Conservation (phyloP, 2,113 vertebrate species). For the Hucho hucho region DNA sequence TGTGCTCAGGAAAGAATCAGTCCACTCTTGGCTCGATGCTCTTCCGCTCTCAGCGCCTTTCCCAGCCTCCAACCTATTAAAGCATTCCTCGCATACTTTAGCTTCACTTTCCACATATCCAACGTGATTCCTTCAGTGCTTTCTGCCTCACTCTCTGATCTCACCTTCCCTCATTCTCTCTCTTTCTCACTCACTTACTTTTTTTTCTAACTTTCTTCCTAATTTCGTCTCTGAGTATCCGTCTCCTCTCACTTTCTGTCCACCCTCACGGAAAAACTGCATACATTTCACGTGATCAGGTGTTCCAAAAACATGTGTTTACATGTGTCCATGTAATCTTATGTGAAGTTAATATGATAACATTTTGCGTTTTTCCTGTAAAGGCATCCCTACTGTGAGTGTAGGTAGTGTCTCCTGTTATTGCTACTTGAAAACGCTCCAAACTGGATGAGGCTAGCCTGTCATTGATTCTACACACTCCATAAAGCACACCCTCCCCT, state of each 20-base stretch:
- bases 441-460: background rate
- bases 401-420: background rate
- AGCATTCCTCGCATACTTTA: conserved; percentile 32
- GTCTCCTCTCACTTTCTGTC: too few species aligned
- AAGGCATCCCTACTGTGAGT: too few species aligned
- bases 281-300: too few species aligned
- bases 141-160: conserved; percentile 28
- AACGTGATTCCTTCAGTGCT: background rate
- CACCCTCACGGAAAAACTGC: too few species aligned
- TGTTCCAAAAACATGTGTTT: too few species aligned
- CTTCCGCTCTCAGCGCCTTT: conserved; percentile 6
- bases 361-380: too few species aligned
- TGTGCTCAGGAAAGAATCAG: conserved; percentile 28
- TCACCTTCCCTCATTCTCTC: conserved; percentile 13
- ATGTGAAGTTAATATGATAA: too few species aligned
- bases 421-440: background rate
- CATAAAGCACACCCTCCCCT: conserved; percentile 47
- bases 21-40: conserved; percentile 16
- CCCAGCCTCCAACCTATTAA: conserved; percentile 12
- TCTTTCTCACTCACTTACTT: conserved; percentile 23
- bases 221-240: background rate
- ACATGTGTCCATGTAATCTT: too few species aligned
- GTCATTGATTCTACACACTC: conserved; percentile 53
- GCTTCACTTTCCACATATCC: conserved; percentile 18
- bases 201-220: conserved; percentile 7